Base-by-base conservation (phyloP, 2,797 vertebrate genomes). In the Sylvilagus floridanus region DNA sequence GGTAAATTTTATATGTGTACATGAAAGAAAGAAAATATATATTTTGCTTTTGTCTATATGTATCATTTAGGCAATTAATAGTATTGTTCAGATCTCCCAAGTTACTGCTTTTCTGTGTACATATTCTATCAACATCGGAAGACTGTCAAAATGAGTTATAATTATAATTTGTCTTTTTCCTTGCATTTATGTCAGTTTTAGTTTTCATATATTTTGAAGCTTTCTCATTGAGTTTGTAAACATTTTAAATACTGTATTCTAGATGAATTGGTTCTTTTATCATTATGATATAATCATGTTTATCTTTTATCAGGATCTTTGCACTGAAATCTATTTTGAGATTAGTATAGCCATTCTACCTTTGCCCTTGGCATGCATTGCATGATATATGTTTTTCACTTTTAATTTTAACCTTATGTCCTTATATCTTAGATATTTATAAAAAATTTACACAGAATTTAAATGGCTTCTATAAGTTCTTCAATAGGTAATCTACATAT, bases 191-290 rank as follows among this genome's bases (percentile, higher is more conserved):
- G 5, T 71, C 62, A 73, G 37, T 68, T 84, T 84, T 84, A 52
- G 10, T 47, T 73, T 88, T 84, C 13, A 71, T 76, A 9, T 75
- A 32, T 71, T 73, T 84, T 90, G 7, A 87, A 84, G 42, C 6
- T 52, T 4, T 84, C 21, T 54, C 26, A 5, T 75, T 77, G 22
- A 30, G 9, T 52, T 30, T 21, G 8, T 77, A 50, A 79, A 37
- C 26, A 84, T 93, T 93, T 73, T 42, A 57, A 93, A 73, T 84
- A 79, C 26, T 72, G 21, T 72, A 47, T 12, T 81, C 12, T 63
- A 72, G 52, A 77, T 88, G 22, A 65, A 22, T 52, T 52, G 26
- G 5, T 22, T 2, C 22, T 17, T 78, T 54, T 68, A n/a, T 37
- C 47, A 50, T 83, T 87, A 14, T 86, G 17, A 86, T 66, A 83